phyloP scores from a whole-genome alignment of 2,113 vertebrate genomes.

The Colossoma macropomum region DNA sequence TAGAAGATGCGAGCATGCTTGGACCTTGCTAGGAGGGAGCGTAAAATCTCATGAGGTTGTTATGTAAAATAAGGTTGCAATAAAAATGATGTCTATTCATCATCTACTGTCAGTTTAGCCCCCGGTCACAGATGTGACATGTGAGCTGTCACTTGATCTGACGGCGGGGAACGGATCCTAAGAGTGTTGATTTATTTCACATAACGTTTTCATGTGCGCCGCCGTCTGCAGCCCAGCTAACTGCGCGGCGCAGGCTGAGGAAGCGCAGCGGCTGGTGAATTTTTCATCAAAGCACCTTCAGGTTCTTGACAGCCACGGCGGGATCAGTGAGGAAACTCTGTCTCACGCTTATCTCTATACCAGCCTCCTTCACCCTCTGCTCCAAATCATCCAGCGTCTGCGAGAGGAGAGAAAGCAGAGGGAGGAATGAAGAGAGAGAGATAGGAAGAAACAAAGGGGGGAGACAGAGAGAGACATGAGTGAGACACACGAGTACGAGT shows the following conservation, averaged over 20 bases:
- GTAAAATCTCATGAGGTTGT: constrained; percentile 19
- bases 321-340: constrained; percentile 97
- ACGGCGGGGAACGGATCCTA: constrained; percentile 14
- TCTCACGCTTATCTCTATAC: constrained; percentile 93
- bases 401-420: constrained; percentile 9
- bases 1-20: not conserved
- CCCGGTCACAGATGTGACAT: constrained; percentile 9
- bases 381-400: constrained; percentile 95
- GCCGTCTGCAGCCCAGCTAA: constrained; percentile 33
- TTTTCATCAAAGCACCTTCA: constrained; percentile 84
- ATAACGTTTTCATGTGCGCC: constrained; percentile 45
- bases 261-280: constrained; percentile 43
- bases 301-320: constrained; percentile 91
- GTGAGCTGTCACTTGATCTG: constrained; percentile 42
- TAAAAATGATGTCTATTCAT: constrained; percentile 34
- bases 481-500: not conserved
- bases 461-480: not conserved
- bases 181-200: constrained; percentile 47
- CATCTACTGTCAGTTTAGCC: constrained; percentile 25
- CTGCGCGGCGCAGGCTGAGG: constrained; percentile 32
- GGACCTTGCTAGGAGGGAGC: constrained; percentile 4
- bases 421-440: constrained; percentile 24
- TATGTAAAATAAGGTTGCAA: constrained; percentile 21
- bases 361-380: constrained; percentile 89
- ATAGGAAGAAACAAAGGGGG: not conserved